Conservation (phyloP, 2,113 vertebrate genomes). For the Todiramphus chloris region DNA sequence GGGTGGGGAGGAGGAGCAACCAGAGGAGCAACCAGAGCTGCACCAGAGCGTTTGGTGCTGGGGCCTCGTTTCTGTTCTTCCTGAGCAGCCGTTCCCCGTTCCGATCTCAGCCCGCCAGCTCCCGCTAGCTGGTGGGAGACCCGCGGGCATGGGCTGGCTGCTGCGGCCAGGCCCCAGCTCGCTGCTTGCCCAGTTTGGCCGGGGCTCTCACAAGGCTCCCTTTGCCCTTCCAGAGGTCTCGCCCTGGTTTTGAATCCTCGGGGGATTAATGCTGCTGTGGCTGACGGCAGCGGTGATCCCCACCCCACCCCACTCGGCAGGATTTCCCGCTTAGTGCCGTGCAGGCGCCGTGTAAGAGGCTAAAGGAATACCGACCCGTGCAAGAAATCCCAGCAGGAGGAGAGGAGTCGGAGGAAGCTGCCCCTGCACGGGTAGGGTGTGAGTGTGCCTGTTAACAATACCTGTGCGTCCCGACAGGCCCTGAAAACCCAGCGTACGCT, state of each 20-base stretch:
- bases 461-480: background rate
- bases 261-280: background rate
- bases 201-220: background rate
- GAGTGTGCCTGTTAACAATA: background rate
- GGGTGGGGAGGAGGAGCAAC: background rate
- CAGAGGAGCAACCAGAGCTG: background rate
- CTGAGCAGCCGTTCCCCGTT: background rate
- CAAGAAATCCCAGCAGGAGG: background rate
- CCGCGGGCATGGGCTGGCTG: too few relatives aligned
- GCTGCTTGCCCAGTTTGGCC: fast-evolving
- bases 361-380: background rate
- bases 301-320: background rate
- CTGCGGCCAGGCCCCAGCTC: background rate
- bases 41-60: background rate
- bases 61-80: background rate
- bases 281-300: background rate
- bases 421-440: background rate
- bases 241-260: background rate
- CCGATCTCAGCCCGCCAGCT: background rate
- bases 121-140: background rate
- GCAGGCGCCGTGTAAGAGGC: background rate
- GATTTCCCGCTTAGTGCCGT: background rate
- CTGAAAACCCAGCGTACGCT: fast-evolving
- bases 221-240: background rate
- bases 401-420: background rate